Base-by-base conservation (phyloP, 2,113 vertebrate species). In the Martes martes region DNA sequence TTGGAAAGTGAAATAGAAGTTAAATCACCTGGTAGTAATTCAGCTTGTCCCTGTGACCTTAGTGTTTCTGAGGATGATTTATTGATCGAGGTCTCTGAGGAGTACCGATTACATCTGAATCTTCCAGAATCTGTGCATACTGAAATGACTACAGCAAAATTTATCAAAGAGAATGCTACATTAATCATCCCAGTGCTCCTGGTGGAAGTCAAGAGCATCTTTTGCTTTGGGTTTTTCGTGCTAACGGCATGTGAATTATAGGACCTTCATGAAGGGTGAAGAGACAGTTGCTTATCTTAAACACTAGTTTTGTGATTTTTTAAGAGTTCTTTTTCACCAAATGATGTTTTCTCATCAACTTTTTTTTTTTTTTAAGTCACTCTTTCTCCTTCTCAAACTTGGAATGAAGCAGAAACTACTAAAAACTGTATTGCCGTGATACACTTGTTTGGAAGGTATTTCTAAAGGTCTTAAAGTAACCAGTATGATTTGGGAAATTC, bases 41-140 rank as follows among this genome's bases (percentile, higher is more conserved):
- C 99, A 31, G 97, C 99, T 78, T 99, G 99, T 31, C 98, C 99
- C 78, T 99, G 99, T 96, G 99, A 99, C 21, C 99, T 99, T 95
- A 99, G 97, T 84, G 98, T 99, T 95, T 99, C 99, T 79, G 98
- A 99, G 99, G 99, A 99, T 92, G 99, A 99, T 24, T 45, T 99
- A 74, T 42, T 99, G 89, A 92, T 99, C 16, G 98, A 99, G 79
- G 99, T 99, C 89, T 98, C 99, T 85, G 99, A 98, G 91, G 98
- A 99, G 92, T 99, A 99, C 98, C 97, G 95, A 96, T 98, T 99
- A 73, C 98, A 99, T 24, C 89, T 99, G 79, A 95, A 98, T 57
- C 98, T 99, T 67, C 99, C 99, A 21, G 94, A 98, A 91, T 0
- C 88, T 57, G 98, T 99, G 57, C 98, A 99, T 36, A 99, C 99